phyloP scores from a whole-genome alignment of 2,888 invertebrate genomes.

The Drosophila flavopinicola region DNA sequence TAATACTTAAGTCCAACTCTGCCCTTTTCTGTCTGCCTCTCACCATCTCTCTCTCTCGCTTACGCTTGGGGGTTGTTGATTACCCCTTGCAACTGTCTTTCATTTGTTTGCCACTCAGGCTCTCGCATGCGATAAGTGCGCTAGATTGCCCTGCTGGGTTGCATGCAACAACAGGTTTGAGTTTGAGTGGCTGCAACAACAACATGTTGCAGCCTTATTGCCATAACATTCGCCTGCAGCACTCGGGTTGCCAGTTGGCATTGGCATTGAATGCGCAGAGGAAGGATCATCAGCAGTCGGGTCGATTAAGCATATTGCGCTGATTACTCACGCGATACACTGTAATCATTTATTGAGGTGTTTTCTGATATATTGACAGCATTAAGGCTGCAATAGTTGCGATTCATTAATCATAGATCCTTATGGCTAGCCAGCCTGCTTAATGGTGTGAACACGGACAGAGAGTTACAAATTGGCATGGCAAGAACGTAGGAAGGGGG shows the following conservation, averaged over 20 bases:
- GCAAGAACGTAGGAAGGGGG: conserved; percentile 8
- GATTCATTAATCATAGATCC: conserved; percentile 75
- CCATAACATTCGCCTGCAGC: conserved; percentile 26
- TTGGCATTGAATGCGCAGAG: conserved; percentile 34
- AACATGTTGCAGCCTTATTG: conserved; percentile 65
- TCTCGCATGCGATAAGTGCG: conserved; percentile 67
- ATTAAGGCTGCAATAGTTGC: conserved; percentile 61
- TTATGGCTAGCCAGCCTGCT: conserved; percentile 32
- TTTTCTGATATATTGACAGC: conserved; percentile 74
- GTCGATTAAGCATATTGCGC: conserved; percentile 15
- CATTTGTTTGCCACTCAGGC: background rate
- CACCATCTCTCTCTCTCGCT: conserved; percentile 1
- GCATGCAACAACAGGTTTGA: conserved; percentile 74
- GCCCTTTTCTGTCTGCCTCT: too few species aligned
- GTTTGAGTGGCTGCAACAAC: conserved; percentile 51
- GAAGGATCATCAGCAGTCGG: conserved; percentile 44
- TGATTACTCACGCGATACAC: conserved; percentile 61
- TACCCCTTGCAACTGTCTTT: conserved; percentile 10
- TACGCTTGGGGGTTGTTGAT: conserved; percentile 43
- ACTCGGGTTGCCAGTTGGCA: conserved; percentile 45
- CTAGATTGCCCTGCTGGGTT: conserved; percentile 19
- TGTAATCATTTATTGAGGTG: conserved; percentile 61
- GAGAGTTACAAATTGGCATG: conserved; percentile 71
- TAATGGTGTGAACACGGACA: conserved; percentile 78
- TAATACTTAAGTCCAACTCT: background rate